Evolutionary conservation across 1,140 invertebrate species (phyloP), one percentile per base, ranked within the genome.

Genomic region (Nautilus pompilius): DNA sequence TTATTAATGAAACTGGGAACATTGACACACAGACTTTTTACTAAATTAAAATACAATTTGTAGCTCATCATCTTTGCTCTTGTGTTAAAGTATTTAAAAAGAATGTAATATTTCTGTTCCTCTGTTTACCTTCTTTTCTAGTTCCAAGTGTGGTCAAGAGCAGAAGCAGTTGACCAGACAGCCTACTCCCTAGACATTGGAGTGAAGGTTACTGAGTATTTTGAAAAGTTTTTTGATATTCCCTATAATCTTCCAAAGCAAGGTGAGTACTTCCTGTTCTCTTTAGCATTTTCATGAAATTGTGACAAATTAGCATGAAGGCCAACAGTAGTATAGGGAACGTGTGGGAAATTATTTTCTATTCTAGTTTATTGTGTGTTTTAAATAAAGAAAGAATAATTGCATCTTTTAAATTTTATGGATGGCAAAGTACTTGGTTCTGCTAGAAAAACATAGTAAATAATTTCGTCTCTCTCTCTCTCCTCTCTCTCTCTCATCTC

Each of bases 221-320:
- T 79, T 67, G 80, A 83, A 58, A 63, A 78, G 5, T 84, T 75
- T 63, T 84, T 82, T 59, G 72, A 76, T 24, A 75, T 83, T 22
- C 56, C 66, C 5, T 80, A 72, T 58, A 77, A 77, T 22, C 63
- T 80, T n/a, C 75, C 73, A 34, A 80, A 80, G 64, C 76, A 76
- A 73, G 79, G 79, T 80, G 60, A 58, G 45, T 36, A 24, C 32
- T 30, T 5, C 41, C 24, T 6, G 15, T 58, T n/a, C 56, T 26
- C 29, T 32, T 13, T 53, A 1, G 41, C 45, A 55, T 5, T 29
- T 30, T 20, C 15, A n/a, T 20, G 1, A 30, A n/a, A 20, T 29
- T 30, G 10, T 10, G 2, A 20, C 17, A 51, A 10, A 34, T 34
- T 30, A 34, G 34, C 24, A 24, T n/a, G 29, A 30, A 22, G 0